Base-by-base conservation (phyloP, 1,140 invertebrate genomes). In the Drepana arcuata region DNA sequence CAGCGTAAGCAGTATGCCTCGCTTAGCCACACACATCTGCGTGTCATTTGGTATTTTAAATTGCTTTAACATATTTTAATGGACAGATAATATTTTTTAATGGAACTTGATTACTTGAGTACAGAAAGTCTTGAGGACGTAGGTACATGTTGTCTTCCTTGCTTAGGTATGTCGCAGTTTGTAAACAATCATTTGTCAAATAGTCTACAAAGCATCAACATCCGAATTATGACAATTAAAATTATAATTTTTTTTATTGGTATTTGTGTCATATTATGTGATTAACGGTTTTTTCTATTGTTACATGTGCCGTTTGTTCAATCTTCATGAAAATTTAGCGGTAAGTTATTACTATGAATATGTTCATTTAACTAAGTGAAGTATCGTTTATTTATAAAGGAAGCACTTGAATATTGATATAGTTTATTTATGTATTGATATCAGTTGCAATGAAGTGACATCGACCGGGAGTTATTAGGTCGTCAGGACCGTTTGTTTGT, bases 131-230 rank as follows among this genome's bases (percentile, higher is more conserved):
- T 72, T 18, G 73, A 77, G 35, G 57, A 72, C 39, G 62, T 78
- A 44, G 64, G 65, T 49, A 69, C 65, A 38, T 80, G 72, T 63
- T 80, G 75, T 65, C 61, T 79, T 25, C 74, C 74, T 34, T 80
- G 75, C 41, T 45, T 75, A 39, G 68, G 75, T 80, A 69, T 39
- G 68, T 52, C 31, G 15, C n/a, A 29, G 9, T 32, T n/a, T n/a
- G n/a, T n/a, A n/a, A n/a, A n/a, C n/a, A n/a, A n/a, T n/a, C n/a
- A n/a, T 26, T 26, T 26, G n/a, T 26, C 24, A 26, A 26, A 4
- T n/a, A n/a, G n/a, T n/a, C n/a, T n/a, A n/a, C n/a, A n/a, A n/a
- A n/a, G n/a, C n/a, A n/a, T n/a, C n/a, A n/a, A n/a, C n/a, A n/a
- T n/a, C n/a, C n/a, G n/a, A n/a, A n/a, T n/a, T n/a, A n/a, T n/a